phyloP scores from a whole-genome alignment of 1,140 invertebrate genomes.

The Zaprionus nigranus region DNA sequence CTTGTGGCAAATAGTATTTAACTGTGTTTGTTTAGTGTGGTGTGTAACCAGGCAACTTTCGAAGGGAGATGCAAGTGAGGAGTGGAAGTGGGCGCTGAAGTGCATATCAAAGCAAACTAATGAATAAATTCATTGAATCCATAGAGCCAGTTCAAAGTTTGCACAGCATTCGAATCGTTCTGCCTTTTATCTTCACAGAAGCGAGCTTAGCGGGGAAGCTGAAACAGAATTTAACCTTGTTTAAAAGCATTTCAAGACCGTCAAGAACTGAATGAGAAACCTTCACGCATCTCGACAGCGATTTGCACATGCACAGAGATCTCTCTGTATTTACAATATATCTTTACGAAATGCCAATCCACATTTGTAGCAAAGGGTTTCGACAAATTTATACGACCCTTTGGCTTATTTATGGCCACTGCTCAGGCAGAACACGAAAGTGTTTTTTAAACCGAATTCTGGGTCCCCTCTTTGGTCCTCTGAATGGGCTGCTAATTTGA shows the following conservation, averaged over 20 bases:
- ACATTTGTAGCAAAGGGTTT: conserved; percentile 28
- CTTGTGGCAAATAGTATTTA: conserved; percentile 63
- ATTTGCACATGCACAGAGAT: conserved; percentile 40
- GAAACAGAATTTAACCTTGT: conserved; percentile 18
- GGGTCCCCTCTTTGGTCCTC: not conserved
- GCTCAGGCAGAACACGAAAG: conserved; percentile 44
- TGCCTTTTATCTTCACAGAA: conserved; percentile 36
- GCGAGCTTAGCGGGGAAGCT: conserved; percentile 25
- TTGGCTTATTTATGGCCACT: conserved; percentile 54
- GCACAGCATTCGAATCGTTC: conserved; percentile 63
- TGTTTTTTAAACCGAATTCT: conserved; percentile 41
- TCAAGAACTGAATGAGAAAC: conserved; percentile 1
- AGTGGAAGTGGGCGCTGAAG: conserved; percentile 46
- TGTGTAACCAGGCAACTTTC: conserved; percentile 38
- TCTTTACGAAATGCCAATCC: conserved; percentile 14
- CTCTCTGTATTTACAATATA: no score
- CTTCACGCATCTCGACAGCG: conserved; percentile 47
- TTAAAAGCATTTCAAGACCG: conserved; percentile 32
- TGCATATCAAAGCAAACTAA: conserved; percentile 81
- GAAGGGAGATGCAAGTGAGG: conserved; percentile 1
- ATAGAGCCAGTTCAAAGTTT: conserved; percentile 67
- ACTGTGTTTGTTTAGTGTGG: conserved; percentile 66
- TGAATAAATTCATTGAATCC: conserved; percentile 81
- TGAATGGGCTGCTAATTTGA: conserved; percentile 51
- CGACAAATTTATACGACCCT: conserved; percentile 43